Base-by-base conservation (phyloP, 2,113 vertebrate genomes). In the Phrynocephalus versicolor region DNA sequence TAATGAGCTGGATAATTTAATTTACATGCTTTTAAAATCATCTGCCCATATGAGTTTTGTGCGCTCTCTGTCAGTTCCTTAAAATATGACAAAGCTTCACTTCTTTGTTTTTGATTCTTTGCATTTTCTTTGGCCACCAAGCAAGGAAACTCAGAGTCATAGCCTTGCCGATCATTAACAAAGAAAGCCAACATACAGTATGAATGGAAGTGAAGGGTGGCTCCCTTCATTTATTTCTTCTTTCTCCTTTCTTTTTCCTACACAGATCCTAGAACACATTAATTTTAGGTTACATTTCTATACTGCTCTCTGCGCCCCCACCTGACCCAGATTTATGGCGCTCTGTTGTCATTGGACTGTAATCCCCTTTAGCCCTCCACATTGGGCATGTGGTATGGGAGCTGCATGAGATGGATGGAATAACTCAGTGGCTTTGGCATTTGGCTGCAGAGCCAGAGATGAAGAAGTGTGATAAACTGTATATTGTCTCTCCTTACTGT, bases 241-340 rank as follows among this genome's bases (percentile, higher is more conserved):
- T 45, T 8, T 73, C 23, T 72, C 87, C 83, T 87, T 69, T 91
- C 84, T 82, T n/a, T 86, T 90, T 87, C 91, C 88, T 87, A 77
- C 88, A 39, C 83, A 79, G 58, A 27, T 15, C 82, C 70, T 90
- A 72, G 75, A 87, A 89, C 79, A 67, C 84, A 78, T 80, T 83
- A 85, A 88, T 81, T 70, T 70, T 83, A 90, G 79, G 74, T 89
- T 85, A 65, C 30, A 87, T 81, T 77, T 85, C 88, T 87, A 81
- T 83, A 90, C 85, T 89, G 4, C 33, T 35, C 86, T n/a, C n/a
- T n/a, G n/a, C n/a, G n/a, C n/a, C n/a, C n/a, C n/a, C n/a, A n/a
- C n/a, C n/a, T n/a, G n/a, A 51, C 45, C 45, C 77, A 74, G 82
- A 82, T n/a, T n/a, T n/a, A n/a, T 10, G 64, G 71, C 75, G 64